A percentile compares a stretch with the other conserved stretches of the same genome.
Conservation (phyloP, 2,888 invertebrate species). For the Abscondita cerata region DNA sequence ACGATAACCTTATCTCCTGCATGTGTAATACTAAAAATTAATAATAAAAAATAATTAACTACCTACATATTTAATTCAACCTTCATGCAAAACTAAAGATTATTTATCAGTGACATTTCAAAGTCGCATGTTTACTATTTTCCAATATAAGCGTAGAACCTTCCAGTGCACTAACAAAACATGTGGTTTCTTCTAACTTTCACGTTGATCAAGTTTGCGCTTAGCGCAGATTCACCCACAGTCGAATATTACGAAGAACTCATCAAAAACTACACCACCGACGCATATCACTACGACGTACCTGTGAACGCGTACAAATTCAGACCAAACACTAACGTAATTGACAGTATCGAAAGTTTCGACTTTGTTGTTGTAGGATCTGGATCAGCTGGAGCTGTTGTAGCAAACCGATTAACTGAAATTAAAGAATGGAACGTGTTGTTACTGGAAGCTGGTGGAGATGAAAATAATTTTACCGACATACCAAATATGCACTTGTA, state of each 20-base stretch:
- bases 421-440: slow-evolving; percentile 70
- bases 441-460: slow-evolving; percentile 68
- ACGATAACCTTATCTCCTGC: no score
- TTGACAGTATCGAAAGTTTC: slow-evolving; percentile 52
- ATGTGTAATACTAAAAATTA: no score
- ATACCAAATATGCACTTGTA: slow-evolving; percentile 23
- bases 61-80: no score
- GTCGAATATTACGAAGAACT: slow-evolving; percentile 8
- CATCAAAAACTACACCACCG: neutral
- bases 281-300: neutral
- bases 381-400: slow-evolving; percentile 70
- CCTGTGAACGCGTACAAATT: neutral
- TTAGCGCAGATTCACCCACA: no score
- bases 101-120: no score
- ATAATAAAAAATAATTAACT: no score
- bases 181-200: no score
- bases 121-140: no score
- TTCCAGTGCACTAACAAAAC: no score
- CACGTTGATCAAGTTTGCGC: no score
- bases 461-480: slow-evolving; percentile 21
- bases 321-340: neutral
- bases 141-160: no score
- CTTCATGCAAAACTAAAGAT: no score
- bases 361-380: slow-evolving; percentile 75
- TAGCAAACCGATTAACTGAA: slow-evolving; percentile 70